Evolutionary conservation across 2,888 invertebrate species (phyloP).

Genomic region (Parnassius smintheus): DNA sequence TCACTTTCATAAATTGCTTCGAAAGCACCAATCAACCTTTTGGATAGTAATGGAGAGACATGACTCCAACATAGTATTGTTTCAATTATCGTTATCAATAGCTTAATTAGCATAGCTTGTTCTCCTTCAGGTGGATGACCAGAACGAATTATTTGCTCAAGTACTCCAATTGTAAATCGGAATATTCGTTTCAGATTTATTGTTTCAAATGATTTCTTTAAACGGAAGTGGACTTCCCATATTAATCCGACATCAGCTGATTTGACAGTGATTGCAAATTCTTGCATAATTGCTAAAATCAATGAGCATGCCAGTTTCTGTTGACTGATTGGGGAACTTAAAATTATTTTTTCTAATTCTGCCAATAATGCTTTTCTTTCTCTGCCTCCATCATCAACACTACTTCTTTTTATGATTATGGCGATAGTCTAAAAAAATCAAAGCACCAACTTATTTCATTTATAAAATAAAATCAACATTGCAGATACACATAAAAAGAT

Average conservation of each 20-base stretch:
- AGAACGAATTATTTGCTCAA: constrained; percentile 68
- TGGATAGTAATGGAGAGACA: constrained; percentile 84
- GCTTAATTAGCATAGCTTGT: constrained; percentile 81
- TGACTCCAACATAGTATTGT: constrained; percentile 91
- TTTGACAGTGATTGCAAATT: constrained; percentile 91
- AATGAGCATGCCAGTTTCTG: constrained; percentile 93
- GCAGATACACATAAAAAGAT: too few relatives aligned
- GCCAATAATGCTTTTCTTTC: constrained; percentile 85
- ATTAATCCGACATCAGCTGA: constrained; percentile 93
- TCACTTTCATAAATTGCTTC: constrained; percentile 86
- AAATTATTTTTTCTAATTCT: constrained; percentile 89
- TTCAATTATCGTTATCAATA: constrained; percentile 89
- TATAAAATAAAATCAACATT: too few relatives aligned
- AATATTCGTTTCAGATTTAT: constrained; percentile 91
- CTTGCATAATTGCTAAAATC: constrained; percentile 91
- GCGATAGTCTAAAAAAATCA: constrained; percentile 85
- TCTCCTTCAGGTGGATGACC: constrained; percentile 75
- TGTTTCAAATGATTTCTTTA: constrained; percentile 92
- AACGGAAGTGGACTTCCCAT: constrained; percentile 92
- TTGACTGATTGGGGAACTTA: constrained; percentile 88
- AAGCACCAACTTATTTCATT: too few relatives aligned
- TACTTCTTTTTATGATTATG: constrained; percentile 92
- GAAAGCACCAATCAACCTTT: constrained; percentile 86
- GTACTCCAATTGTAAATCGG: constrained; percentile 69
- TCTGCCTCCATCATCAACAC: constrained; percentile 86